These are phyloP conservation scores for Atrina japonica DNA, from an alignment of 2,888 invertebrate species.

Conservation along the genomic window DNA sequence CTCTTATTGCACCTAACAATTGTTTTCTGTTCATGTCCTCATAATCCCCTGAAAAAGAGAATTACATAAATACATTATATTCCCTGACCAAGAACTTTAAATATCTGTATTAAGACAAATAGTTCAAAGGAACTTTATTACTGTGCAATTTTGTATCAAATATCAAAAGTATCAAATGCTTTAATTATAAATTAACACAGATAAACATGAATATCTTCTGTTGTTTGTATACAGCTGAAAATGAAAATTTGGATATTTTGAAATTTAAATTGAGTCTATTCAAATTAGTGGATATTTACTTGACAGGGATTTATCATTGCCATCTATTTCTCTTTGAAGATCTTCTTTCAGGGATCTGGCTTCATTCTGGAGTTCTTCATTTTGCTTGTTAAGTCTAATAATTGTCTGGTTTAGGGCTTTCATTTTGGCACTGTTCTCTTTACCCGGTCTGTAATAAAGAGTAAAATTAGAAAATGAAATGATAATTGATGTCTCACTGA, in stretches of 20 bases:
- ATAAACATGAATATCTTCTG: no score
- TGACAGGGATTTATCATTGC: conserved; percentile 45
- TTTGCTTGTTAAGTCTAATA: conserved; percentile 74
- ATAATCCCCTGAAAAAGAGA: conserved; percentile 69
- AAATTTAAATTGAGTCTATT: no score
- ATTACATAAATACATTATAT: neutral
- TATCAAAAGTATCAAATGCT: no score
- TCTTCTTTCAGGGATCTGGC: conserved; percentile 78
- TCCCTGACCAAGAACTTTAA: no score
- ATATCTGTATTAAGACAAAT: no score
- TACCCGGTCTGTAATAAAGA: conserved; percentile 31
- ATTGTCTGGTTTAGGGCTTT: conserved; percentile 78
- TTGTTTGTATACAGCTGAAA: no score
- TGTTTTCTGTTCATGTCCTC: conserved; percentile 77
- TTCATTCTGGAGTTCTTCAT: conserved; percentile 74
- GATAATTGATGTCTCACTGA: no score
- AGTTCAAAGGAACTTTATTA: no score
- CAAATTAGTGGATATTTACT: no score
- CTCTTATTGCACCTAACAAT: conserved; percentile 62
- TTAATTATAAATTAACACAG: no score
- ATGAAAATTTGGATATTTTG: no score
- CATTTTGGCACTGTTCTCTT: conserved; percentile 69
- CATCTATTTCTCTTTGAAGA: conserved; percentile 71
- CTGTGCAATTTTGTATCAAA: no score
- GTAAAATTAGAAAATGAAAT: neutral